These are phyloP conservation scores for Tubulanus polymorphus DNA, from an alignment of 2,888 invertebrate genomes.

Conservation along the genomic window DNA sequence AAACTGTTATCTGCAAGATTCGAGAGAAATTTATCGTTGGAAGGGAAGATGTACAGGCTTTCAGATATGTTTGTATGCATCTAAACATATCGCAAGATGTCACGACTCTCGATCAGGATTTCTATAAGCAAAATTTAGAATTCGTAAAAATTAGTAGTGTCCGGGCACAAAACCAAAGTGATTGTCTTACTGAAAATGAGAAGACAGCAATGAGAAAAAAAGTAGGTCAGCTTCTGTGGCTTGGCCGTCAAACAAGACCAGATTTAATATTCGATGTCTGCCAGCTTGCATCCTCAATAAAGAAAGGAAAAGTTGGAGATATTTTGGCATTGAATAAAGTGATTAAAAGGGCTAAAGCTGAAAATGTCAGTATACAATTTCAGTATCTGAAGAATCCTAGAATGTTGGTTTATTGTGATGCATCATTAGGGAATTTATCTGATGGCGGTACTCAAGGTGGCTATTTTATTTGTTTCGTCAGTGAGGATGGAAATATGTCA, in stretches of 20 bases:
- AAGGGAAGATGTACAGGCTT: not conserved
- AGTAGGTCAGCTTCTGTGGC: too few relatives aligned
- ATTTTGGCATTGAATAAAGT: too few relatives aligned
- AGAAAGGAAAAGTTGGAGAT: too few relatives aligned
- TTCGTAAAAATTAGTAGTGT: not conserved
- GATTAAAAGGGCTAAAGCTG: too few relatives aligned
- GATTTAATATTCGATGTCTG: too few relatives aligned
- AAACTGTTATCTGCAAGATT: constrained; percentile 2
- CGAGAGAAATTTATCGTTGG: constrained; percentile 3
- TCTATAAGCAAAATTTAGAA: not conserved
- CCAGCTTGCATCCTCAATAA: too few relatives aligned
- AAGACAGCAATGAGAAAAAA: too few relatives aligned
- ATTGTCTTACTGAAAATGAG: constrained; percentile 7
- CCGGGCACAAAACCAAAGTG: not conserved
- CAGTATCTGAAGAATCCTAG: too few relatives aligned
- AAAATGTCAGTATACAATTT: too few relatives aligned
- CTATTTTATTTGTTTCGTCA: not conserved
- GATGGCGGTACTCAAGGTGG: not conserved
- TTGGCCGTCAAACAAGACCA: too few relatives aligned
- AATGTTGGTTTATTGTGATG: not conserved
- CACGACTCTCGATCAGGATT: not conserved
- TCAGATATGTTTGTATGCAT: constrained; percentile 10
- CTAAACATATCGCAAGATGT: not conserved
- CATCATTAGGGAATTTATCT: not conserved
- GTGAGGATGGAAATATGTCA: not conserved